Base-by-base conservation (phyloP, 1,140 invertebrate species). In the Drosophila rufa region DNA sequence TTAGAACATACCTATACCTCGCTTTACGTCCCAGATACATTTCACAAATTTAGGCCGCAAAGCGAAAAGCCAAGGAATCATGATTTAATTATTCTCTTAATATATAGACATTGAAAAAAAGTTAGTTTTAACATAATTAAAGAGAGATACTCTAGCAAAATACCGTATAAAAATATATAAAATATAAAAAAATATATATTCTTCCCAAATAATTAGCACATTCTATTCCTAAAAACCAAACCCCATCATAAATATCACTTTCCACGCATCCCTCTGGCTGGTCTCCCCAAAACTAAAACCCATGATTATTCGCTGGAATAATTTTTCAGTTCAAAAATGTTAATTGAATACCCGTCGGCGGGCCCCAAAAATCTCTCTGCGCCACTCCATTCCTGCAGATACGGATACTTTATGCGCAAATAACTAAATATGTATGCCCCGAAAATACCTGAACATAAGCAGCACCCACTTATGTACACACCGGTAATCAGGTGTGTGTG, bases 361-460 rank as follows among this genome's bases (percentile, higher is more conserved):
- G 22, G 38, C 27, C 22, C 70, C 48, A 65, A 75, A 75, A 56
- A 40, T 22, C 50, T 47, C 48, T 15, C 50, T 58, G 50, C 17
- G 14, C 15, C 40, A 42, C 40, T 60, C 40, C 17, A 7, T 17
- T 19, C 38, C 17, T 50, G 33, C 55, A 30, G 46, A 69, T 65
- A 57, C 19, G 43, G 38, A 69, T 69, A 71, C 69, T 82, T 76
- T 77, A 87, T 89, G 83, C 83, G 60, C 76, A 87, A 87, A 82
- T 87, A 86, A 77, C 80, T 87, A 83, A 89, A 87, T 80, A 81
- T 53, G 46, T 73, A 77, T 60, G 38, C 64, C 61, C 75, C 42
- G 48, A 77, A 78, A 78, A 69, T 74, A 46, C 45, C 19, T 43
- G 8, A 55, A 55, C 22, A 42, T 42, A 30, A 56, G 53, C 53